Percentiles rank a stretch among this genome's conserved stretches.
phyloP scores from a whole-genome alignment of 2,888 invertebrate species.

The Lymantria dispar region DNA sequence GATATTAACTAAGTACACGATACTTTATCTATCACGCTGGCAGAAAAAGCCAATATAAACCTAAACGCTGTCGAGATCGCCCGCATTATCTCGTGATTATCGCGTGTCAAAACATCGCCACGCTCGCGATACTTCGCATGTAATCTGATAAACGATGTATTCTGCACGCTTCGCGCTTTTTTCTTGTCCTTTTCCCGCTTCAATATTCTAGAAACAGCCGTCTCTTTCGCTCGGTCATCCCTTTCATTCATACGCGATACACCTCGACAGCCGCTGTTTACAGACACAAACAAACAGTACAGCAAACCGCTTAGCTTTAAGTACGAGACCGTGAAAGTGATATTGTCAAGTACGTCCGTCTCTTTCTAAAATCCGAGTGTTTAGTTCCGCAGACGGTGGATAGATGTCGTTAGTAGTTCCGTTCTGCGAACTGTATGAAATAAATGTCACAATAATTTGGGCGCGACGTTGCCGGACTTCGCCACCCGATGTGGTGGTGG shows the following conservation, averaged over 20 bases:
- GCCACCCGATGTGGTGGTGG: conserved; percentile 73
- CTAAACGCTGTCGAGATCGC: conserved; percentile 79
- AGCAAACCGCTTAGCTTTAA: conserved; percentile 82
- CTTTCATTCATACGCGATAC: conserved; percentile 82
- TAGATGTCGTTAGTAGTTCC: conserved; percentile 75
- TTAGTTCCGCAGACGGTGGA: conserved; percentile 44
- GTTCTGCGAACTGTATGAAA: conserved; percentile 53
- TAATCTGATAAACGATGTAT: conserved; percentile 84
- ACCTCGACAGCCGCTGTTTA: conserved; percentile 80
- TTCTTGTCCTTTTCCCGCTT: conserved; percentile 50
- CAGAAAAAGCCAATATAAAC: conserved; percentile 79
- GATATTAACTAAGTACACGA: no score
- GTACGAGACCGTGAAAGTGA: conserved; percentile 82
- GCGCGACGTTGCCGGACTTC: conserved; percentile 81
- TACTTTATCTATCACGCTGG: conserved; percentile 41
- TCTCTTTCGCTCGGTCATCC: conserved; percentile 70
- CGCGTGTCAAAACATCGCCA: conserved; percentile 84
- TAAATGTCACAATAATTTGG: conserved; percentile 78
- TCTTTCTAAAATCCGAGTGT: conserved; percentile 68
- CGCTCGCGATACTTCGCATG: conserved; percentile 83
- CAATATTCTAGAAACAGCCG: conserved; percentile 28
- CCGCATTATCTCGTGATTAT: conserved; percentile 83
- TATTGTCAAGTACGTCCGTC: conserved; percentile 77
- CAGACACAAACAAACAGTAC: conserved; percentile 83
- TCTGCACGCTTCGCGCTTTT: conserved; percentile 74